Conservation (phyloP, 2,797 vertebrate genomes). For the Meriones psammophilus region DNA sequence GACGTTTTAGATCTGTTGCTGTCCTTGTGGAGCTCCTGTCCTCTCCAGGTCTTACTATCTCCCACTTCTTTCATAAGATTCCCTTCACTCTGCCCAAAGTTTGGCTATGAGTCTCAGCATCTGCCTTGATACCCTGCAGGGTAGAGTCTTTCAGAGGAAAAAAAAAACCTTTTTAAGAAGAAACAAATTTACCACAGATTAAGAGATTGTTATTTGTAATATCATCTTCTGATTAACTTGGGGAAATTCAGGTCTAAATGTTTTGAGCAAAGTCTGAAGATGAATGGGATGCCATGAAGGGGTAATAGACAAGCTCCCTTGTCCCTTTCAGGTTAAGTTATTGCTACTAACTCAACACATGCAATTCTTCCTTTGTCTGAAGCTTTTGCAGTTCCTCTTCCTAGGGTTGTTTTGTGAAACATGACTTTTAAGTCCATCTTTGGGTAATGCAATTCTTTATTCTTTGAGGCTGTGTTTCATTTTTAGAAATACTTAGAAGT, state of each 20-base stretch:
- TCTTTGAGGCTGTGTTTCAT: neutral
- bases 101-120: too few relatives aligned
- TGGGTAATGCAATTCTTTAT: neutral
- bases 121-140: too few relatives aligned
- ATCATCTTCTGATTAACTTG: constrained; percentile 12
- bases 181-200: neutral
- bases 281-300: neutral
- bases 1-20: too few relatives aligned
- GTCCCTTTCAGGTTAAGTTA: neutral
- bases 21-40: too few relatives aligned
- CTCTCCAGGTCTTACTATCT: too few relatives aligned
- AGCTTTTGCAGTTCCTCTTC: neutral
- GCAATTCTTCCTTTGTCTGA: neutral
- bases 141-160: too few relatives aligned
- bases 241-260: neutral
- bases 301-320: neutral
- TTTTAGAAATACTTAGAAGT: constrained; percentile 20
- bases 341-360: neutral
- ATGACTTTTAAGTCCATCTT: constrained; percentile 2
- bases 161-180: neutral
- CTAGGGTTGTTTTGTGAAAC: neutral
- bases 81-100: too few relatives aligned
- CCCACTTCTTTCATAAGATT: too few relatives aligned
- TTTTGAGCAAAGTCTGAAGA: constrained; percentile 7
- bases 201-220: neutral